Evolutionary conservation across 1,140 invertebrate species (phyloP).

Genomic region (Caenorhabditis inopinata): DNA sequence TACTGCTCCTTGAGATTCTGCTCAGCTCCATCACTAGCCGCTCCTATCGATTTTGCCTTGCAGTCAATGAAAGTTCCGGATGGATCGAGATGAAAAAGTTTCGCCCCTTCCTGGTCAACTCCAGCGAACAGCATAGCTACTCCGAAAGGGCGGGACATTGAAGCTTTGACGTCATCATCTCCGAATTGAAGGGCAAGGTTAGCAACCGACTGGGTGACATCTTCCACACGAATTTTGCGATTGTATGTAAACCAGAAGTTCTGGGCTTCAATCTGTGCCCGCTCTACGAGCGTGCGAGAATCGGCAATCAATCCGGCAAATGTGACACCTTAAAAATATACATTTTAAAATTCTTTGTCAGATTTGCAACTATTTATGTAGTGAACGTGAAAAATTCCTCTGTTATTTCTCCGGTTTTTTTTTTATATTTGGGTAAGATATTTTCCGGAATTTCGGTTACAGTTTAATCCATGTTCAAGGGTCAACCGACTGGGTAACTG

Average conservation of each 20-base stretch:
- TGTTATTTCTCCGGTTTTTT: too few relatives aligned
- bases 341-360: too few relatives aligned
- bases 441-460: too few relatives aligned
- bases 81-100: constrained; percentile 90
- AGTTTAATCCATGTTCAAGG: too few relatives aligned
- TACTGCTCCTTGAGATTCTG: constrained; percentile 87
- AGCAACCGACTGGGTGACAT: constrained; percentile 93
- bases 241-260: constrained; percentile 67
- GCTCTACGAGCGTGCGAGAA: constrained; percentile 88
- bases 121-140: constrained; percentile 78
- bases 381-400: too few relatives aligned
- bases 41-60: constrained; percentile 91
- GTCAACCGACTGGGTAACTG: too few relatives aligned
- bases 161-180: constrained; percentile 82
- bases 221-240: constrained; percentile 76
- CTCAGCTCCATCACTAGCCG: constrained; percentile 96
- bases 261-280: constrained; percentile 87
- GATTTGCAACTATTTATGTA: too few relatives aligned
- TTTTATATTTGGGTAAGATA: too few relatives aligned
- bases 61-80: constrained; percentile 94
- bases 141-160: constrained; percentile 90
- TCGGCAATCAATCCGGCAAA: constrained; percentile 97
- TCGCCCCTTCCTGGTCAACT: constrained; percentile 71
- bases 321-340: constrained; percentile 78
- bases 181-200: constrained; percentile 98